Evolutionary conservation across 1,140 invertebrate genomes (phyloP), one percentile per base, ranked within the genome.

Genomic region (Eriosoma lanigerum): DNA sequence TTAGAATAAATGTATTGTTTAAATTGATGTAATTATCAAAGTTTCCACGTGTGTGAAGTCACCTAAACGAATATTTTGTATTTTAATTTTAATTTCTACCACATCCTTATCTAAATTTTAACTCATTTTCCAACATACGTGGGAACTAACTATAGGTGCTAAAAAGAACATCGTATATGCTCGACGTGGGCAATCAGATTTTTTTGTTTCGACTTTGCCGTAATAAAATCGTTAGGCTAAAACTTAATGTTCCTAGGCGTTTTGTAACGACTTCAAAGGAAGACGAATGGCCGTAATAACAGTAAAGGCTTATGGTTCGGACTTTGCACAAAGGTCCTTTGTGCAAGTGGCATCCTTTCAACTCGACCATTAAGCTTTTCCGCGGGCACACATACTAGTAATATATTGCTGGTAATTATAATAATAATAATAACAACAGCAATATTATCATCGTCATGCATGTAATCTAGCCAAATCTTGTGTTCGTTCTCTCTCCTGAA

Each of bases 341-440:
- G 75, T 78, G 75, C 54, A n/a, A 78, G 75, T 78, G 75, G 75
- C 75, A 78, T 78, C 75, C 75, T 78, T 78, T 78, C 75, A 78
- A 48, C 75, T 78, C 75, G 75, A 26, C 75, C 75, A 78, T 78
- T 78, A 78, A 78, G 75, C 75, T 78, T 78, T 78, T 78, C 75
- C 75, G 75, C 54, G 75, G 75, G 56, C 75, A 78, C 75, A 62
- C 75, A 78, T 62, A 78, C 75, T 78, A 46, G 54, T 78, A 78
- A 78, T 78, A 78, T 78, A 78, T 78, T 78, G 56, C 75, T 58
- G 54, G 75, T 78, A 78, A 78, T 78, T 62, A 78, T 78, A 62
- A 78, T 78, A 78, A 78, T 72, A 72, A 72, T 60, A 78, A 78
- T 60, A 78, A 60, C 54, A 78, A 60, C 54, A 78, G 38, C 54